Conservation (phyloP, 1,140 invertebrate species). For the Parasteatoda tepidariorum region DNA sequence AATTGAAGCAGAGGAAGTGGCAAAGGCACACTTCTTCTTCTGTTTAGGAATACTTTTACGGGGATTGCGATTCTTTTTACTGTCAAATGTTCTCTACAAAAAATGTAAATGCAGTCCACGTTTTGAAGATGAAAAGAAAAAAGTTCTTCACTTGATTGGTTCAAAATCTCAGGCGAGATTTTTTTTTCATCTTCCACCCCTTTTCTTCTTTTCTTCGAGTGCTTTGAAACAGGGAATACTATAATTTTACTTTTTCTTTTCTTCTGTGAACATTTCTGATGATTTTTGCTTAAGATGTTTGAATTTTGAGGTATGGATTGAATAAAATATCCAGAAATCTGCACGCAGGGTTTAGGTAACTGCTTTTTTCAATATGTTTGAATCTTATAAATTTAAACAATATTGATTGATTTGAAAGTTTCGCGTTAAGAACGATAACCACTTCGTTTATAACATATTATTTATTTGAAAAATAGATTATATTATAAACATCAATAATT, state of each 20-base stretch:
- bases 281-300: not conserved
- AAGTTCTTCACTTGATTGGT: conserved; percentile 18
- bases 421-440: no score
- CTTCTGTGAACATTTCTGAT: not conserved
- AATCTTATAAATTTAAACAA: no score
- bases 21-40: conserved; percentile 14
- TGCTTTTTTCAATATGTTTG: no score
- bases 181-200: not conserved
- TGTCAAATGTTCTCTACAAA: not conserved
- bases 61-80: conserved; percentile 36
- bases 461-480: no score
- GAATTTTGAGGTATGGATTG: not conserved
- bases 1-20: not conserved
- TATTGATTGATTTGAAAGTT: no score
- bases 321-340: not conserved
- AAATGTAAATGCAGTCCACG: conserved; percentile 42
- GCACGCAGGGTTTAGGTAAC: no score
- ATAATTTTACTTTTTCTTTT: no score
- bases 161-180: not conserved
- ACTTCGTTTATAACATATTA: no score
- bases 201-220: not conserved
- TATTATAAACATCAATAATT: no score
- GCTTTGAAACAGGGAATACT: not conserved
- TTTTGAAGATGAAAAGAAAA: not conserved
- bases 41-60: conserved; percentile 25